Percentiles rank a stretch among this genome's conserved stretches.
These are phyloP conservation scores for Microctenopoma steveboyesi DNA, from an alignment of 2,797 vertebrate genomes.

Conservation along the genomic window DNA sequence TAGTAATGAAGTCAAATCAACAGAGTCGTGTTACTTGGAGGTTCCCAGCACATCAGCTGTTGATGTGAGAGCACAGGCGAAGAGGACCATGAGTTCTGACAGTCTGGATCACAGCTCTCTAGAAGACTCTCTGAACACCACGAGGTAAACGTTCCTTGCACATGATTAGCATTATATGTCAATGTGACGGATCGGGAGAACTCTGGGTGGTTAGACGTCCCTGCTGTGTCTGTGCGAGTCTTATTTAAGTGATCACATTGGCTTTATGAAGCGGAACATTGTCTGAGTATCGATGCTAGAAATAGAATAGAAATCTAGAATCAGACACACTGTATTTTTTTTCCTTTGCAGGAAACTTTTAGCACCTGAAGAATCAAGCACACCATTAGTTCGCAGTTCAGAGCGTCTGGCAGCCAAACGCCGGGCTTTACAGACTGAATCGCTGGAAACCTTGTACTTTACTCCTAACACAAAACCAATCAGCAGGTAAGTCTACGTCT, in stretches of 20 bases:
- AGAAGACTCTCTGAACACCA: constrained; percentile 82
- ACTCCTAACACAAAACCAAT: constrained; percentile 82
- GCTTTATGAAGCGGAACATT: too few relatives aligned
- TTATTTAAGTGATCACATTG: too few relatives aligned
- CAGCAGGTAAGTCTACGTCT: constrained; percentile 49
- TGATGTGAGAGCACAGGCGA: constrained; percentile 24
- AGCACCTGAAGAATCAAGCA: constrained; percentile 75
- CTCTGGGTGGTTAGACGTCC: too few relatives aligned
- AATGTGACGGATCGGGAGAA: too few relatives aligned
- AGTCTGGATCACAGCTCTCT: constrained; percentile 87
- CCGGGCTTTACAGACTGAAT: constrained; percentile 78
- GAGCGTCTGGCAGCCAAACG: constrained; percentile 82
- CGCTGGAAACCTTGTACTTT: constrained; percentile 91
- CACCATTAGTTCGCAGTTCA: constrained; percentile 76
- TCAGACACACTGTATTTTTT: background rate
- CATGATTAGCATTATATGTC: background rate
- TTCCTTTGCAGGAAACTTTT: constrained; percentile 73
- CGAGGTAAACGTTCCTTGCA: constrained; percentile 77
- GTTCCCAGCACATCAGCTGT: constrained; percentile 43
- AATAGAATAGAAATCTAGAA: too few relatives aligned
- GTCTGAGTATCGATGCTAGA: too few relatives aligned
- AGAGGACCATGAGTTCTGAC: constrained; percentile 81
- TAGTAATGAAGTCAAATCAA: constrained; percentile 9
- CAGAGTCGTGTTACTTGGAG: constrained; percentile 29
- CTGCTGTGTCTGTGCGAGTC: too few relatives aligned